phyloP scores from a whole-genome alignment of 1,140 invertebrate species.

The Uloborus diversus region DNA sequence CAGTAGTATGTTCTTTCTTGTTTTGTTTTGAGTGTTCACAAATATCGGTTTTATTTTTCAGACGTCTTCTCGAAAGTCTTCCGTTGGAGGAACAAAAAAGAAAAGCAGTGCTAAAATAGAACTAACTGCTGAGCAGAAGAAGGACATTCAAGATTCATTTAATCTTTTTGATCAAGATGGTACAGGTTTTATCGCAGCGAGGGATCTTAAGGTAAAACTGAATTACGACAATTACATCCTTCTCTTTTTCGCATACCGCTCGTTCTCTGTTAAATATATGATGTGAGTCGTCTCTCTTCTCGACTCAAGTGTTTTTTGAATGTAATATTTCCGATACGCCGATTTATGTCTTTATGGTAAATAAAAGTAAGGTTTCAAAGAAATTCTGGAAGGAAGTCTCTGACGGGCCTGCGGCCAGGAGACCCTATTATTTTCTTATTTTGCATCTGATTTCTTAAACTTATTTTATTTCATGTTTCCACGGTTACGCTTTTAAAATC shows the following conservation, averaged over 20 bases:
- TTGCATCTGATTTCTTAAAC: too few species aligned
- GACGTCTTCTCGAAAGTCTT: slow-evolving; percentile 43
- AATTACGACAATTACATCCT: background rate
- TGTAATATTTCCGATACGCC: background rate
- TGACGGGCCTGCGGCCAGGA: too few species aligned
- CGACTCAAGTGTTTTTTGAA: background rate
- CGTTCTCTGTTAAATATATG: too few species aligned
- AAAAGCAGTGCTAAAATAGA: slow-evolving; percentile 72
- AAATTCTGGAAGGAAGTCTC: too few species aligned
- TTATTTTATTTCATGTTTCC: too few species aligned
- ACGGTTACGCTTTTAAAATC: too few species aligned
- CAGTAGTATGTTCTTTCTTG: too few species aligned
- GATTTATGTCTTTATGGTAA: background rate
- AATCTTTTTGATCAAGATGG: slow-evolving; percentile 92
- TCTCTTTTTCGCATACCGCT: background rate
- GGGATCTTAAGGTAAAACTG: slow-evolving; percentile 84
- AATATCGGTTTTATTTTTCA: slow-evolving; percentile 1
- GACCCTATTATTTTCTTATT: too few species aligned
- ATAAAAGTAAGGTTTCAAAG: too few species aligned
- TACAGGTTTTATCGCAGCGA: slow-evolving; percentile 85
- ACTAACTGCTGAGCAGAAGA: slow-evolving; percentile 85
- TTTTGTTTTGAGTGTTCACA: too few species aligned
- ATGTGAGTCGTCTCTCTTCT: background rate
- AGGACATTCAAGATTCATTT: slow-evolving; percentile 95
- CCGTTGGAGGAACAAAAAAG: slow-evolving; percentile 36